Evolutionary conservation across 1,140 invertebrate genomes (phyloP).

Genomic region (Metopolophium dirhodum): DNA sequence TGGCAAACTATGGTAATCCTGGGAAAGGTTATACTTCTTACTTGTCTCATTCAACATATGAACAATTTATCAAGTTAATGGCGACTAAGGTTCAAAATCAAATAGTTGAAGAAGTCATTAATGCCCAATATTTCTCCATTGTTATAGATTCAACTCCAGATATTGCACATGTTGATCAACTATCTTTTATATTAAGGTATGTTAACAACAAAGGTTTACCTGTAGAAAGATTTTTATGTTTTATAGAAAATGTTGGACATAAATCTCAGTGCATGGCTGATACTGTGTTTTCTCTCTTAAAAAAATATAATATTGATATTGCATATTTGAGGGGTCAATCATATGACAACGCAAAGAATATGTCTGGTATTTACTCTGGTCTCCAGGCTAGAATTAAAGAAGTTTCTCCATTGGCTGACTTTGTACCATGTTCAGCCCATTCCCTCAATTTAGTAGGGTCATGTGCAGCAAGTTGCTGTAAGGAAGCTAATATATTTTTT

Average conservation of each 20-base stretch:
- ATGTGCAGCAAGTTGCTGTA: constrained; percentile 23
- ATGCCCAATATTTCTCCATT: constrained; percentile 63
- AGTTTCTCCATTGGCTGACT: neutral
- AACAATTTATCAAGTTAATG: constrained; percentile 61
- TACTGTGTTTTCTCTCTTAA: constrained; percentile 28
- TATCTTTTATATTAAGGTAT: constrained; percentile 57
- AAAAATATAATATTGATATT: constrained; percentile 54
- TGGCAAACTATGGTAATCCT: constrained; percentile 61
- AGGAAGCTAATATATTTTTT: constrained; percentile 60
- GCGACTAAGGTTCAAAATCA: constrained; percentile 58
- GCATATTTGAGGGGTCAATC: constrained; percentile 60
- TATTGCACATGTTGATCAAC: constrained; percentile 49
- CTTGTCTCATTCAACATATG: constrained; percentile 62
- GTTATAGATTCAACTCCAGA: constrained; percentile 54
- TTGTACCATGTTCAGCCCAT: constrained; percentile 46
- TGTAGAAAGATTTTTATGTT: constrained; percentile 52
- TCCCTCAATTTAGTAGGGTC: constrained; percentile 17
- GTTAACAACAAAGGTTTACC: constrained; percentile 52
- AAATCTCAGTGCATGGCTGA: constrained; percentile 3
- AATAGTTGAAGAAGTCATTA: constrained; percentile 61
- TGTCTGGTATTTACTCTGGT: constrained; percentile 32
- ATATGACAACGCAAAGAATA: constrained; percentile 60
- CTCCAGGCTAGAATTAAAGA: constrained; percentile 48
- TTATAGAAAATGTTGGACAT: constrained; percentile 44
- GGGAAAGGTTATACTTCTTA: constrained; percentile 61